phyloP scores from a whole-genome alignment of 2,797 vertebrate species.

The Rachycentron canadum region DNA sequence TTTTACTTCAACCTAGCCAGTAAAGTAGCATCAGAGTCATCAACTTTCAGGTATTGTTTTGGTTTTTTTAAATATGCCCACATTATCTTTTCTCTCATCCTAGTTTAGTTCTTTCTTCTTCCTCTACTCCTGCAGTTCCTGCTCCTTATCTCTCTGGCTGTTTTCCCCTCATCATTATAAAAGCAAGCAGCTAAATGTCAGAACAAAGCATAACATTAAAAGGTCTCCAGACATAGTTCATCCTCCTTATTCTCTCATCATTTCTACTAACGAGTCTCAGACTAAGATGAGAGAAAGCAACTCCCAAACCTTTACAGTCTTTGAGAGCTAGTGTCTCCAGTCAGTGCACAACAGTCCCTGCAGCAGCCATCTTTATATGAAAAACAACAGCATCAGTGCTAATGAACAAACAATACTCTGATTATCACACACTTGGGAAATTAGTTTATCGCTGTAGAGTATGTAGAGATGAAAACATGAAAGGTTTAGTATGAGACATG shows the following conservation, averaged over 20 bases:
- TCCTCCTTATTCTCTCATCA: constrained; percentile 26
- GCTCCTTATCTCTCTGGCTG: constrained; percentile 29
- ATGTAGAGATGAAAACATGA: background rate
- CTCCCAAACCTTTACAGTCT: constrained; percentile 20
- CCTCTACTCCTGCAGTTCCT: constrained; percentile 9
- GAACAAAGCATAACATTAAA: constrained; percentile 52
- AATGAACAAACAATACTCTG: background rate
- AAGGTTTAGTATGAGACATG: background rate
- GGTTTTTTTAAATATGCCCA: background rate
- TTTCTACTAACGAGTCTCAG: constrained; percentile 25
- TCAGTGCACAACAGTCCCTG: background rate
- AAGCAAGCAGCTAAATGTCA: constrained; percentile 67
- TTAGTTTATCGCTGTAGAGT: background rate
- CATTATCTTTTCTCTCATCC: constrained; percentile 3
- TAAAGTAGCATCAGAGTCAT: constrained; percentile 8
- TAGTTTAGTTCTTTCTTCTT: constrained; percentile 11
- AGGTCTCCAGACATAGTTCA: constrained; percentile 54
- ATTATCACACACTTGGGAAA: background rate
- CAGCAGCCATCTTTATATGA: background rate
- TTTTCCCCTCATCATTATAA: constrained; percentile 36
- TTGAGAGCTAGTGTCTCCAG: constrained; percentile 3
- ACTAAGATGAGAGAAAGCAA: constrained; percentile 28
- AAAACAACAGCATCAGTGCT: background rate
- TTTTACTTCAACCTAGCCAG: background rate
- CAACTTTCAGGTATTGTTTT: constrained; percentile 9